Evolutionary conservation across 2,113 vertebrate species (phyloP).

Genomic region (Hymenochirus boettgeri): DNA sequence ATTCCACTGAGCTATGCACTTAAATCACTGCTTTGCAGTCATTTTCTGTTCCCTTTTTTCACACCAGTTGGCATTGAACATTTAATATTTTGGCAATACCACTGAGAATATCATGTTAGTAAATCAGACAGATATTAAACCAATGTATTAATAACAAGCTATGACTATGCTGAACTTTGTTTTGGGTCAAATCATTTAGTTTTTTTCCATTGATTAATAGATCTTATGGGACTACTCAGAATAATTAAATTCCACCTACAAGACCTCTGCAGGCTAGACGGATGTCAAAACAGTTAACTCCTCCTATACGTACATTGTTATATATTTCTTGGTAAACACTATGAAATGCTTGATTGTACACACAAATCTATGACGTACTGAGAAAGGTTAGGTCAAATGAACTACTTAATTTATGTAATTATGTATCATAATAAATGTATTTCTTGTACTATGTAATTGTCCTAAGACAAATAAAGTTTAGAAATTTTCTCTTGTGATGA

Average conservation of each 20-base stretch:
- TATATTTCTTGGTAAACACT: background rate
- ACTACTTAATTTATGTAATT: too few relatives aligned
- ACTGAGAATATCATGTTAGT: constrained; percentile 1
- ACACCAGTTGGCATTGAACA: constrained; percentile 12
- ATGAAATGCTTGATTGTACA: too few relatives aligned
- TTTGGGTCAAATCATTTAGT: background rate
- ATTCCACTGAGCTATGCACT: constrained; percentile 34
- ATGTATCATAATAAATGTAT: too few relatives aligned
- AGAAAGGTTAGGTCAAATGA: too few relatives aligned
- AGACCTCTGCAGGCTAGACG: background rate
- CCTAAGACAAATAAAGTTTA: too few relatives aligned
- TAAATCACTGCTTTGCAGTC: constrained; percentile 33
- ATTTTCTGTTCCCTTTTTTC: constrained; percentile 22
- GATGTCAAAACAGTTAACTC: background rate
- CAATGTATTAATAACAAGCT: constrained; percentile 1
- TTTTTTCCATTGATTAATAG: background rate
- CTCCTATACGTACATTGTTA: background rate
- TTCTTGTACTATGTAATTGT: too few relatives aligned
- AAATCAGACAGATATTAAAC: constrained; percentile 13
- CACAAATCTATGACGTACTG: too few relatives aligned
- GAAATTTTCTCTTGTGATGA: too few relatives aligned
- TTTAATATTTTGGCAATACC: constrained; percentile 23
- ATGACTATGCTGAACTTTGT: background rate
- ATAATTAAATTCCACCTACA: background rate
- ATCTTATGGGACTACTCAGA: background rate